phyloP scores from a whole-genome alignment of 1,140 invertebrate species.

The Cylas formicarius region DNA sequence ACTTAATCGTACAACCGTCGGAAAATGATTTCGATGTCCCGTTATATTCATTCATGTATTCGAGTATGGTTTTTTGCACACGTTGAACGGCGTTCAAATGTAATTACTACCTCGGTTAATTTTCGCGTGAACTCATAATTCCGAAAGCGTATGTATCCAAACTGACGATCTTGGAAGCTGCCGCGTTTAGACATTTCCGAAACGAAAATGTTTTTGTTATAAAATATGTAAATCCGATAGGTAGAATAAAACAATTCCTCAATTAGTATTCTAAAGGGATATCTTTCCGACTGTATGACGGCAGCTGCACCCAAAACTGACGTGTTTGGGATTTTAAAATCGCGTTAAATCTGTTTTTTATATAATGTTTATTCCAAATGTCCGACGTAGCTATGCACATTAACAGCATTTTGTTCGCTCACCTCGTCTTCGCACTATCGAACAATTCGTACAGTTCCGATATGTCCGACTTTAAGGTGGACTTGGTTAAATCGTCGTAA shows the following conservation, averaged over 20 bases:
- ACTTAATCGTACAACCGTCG: slow-evolving; percentile 16
- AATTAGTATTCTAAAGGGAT: slow-evolving; percentile 24
- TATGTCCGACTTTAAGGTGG: slow-evolving; percentile 61
- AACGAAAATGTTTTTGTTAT: slow-evolving; percentile 17
- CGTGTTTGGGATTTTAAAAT: slow-evolving; percentile 22
- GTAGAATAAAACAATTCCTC: slow-evolving; percentile 23
- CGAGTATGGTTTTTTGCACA: slow-evolving; percentile 21
- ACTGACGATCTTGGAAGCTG: no score
- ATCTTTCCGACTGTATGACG: slow-evolving; percentile 26
- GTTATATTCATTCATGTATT: slow-evolving; percentile 22
- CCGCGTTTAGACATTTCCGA: slow-evolving; percentile 13
- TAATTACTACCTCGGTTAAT: no score
- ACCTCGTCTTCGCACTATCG: slow-evolving; percentile 71
- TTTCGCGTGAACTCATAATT: no score
- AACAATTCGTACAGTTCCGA: slow-evolving; percentile 67
- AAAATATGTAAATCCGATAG: slow-evolving; percentile 19
- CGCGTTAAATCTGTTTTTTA: slow-evolving; percentile 22
- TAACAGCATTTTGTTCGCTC: slow-evolving; percentile 36
- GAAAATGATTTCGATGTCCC: slow-evolving; percentile 18
- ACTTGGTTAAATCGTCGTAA: slow-evolving; percentile 31
- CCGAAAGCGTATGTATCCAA: no score
- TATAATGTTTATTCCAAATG: slow-evolving; percentile 25
- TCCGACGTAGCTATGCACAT: slow-evolving; percentile 13
- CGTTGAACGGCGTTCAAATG: slow-evolving; percentile 11
- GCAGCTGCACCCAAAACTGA: slow-evolving; percentile 26